phyloP scores from a whole-genome alignment of 2,797 vertebrate species.

The Lutra lutra region DNA sequence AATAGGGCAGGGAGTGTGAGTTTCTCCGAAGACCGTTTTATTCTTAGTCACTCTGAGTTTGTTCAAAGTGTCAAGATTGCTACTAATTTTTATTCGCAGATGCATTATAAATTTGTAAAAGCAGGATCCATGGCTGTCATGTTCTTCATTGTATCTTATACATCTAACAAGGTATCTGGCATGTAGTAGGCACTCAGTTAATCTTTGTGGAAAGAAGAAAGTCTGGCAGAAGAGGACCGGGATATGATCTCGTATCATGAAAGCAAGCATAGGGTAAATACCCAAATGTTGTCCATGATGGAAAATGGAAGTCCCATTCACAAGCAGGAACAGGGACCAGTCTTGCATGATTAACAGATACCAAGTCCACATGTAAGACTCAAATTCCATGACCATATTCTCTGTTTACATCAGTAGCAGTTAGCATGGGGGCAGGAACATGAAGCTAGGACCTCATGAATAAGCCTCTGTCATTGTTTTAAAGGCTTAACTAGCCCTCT shows the following conservation, averaged over 20 bases:
- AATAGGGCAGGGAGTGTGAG: background rate
- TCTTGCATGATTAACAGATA: background rate
- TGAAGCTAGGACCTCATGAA: background rate
- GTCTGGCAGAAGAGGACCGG: background rate
- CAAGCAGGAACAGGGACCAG: background rate
- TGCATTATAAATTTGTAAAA: background rate
- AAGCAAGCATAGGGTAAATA: background rate
- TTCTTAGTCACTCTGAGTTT: conserved; percentile 34
- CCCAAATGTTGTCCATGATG: background rate
- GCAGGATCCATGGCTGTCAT: background rate
- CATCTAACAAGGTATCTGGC: background rate
- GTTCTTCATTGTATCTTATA: background rate
- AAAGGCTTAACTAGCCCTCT: background rate
- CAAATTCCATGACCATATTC: background rate
- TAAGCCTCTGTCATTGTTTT: background rate
- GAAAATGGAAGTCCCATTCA: background rate
- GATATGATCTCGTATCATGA: background rate
- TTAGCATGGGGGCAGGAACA: background rate
- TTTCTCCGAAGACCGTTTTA: conserved; percentile 29
- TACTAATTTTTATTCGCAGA: conserved; percentile 16
- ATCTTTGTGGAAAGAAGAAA: background rate
- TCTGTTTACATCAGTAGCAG: background rate
- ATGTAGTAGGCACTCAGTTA: background rate
- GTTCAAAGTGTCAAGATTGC: background rate
- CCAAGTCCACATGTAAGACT: background rate